phyloP scores from a whole-genome alignment of 1,140 invertebrate species.

The Bombus difficillimus region DNA sequence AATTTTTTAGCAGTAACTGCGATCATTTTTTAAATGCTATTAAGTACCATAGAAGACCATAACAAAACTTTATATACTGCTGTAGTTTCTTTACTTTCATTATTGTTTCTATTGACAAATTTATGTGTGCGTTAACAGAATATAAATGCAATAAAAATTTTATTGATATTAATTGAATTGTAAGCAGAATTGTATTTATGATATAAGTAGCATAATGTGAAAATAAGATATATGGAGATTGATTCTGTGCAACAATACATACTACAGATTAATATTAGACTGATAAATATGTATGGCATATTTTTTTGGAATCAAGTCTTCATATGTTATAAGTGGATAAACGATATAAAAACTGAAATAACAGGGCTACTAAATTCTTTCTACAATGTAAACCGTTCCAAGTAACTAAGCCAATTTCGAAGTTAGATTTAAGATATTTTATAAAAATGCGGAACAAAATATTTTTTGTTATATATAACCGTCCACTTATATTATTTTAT shows the following conservation, averaged over 20 bases:
- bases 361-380: constrained; percentile 46
- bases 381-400: constrained; percentile 53
- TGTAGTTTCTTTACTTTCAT: constrained; percentile 22
- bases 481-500: constrained; percentile 68
- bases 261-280: constrained; percentile 57
- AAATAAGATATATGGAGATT: constrained; percentile 14
- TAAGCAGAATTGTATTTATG: constrained; percentile 56
- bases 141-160: constrained; percentile 26
- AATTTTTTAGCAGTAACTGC: constrained; percentile 20
- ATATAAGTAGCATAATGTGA: background rate
- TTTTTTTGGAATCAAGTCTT: constrained; percentile 52
- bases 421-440: constrained; percentile 59
- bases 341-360: constrained; percentile 16
- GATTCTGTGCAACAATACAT: constrained; percentile 32
- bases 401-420: constrained; percentile 46
- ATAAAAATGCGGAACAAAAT: constrained; percentile 52
- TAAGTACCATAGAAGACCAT: background rate
- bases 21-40: constrained; percentile 10
- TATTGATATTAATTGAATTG: constrained; percentile 15
- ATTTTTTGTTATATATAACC: constrained; percentile 64
- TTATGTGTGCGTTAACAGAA: background rate
- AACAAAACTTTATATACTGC: constrained; percentile 18
- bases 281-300: constrained; percentile 52
- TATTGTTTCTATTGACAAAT: background rate
- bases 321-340: constrained; percentile 32